Evolutionary conservation across 2,113 vertebrate genomes (phyloP).

Genomic region (Microtus oregoni): DNA sequence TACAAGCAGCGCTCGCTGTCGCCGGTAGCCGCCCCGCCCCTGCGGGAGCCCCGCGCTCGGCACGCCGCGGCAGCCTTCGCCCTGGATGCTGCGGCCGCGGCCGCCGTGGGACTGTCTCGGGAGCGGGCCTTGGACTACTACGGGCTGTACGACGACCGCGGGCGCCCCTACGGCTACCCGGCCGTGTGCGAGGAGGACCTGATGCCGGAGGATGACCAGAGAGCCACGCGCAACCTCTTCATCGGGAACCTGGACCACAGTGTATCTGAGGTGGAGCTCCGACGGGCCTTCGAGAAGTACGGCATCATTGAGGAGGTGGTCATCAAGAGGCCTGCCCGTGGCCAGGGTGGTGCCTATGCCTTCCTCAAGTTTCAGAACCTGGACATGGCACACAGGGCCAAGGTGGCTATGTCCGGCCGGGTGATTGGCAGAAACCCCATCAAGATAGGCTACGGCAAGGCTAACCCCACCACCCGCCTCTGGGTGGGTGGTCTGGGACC

Average conservation of each 20-base stretch:
- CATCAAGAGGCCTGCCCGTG: conserved; percentile 95
- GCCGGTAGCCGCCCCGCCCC: conserved; percentile 89
- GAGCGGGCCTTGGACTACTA: conserved; percentile 96
- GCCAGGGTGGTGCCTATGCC: conserved; percentile 95
- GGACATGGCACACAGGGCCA: conserved; percentile 98
- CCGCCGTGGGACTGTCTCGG: conserved; percentile 91
- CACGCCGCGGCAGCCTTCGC: conserved; percentile 87
- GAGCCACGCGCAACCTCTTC: conserved; percentile 97
- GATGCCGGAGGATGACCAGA: conserved; percentile 97
- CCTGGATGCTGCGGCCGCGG: conserved; percentile 90
- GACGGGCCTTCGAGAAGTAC: conserved; percentile 96
- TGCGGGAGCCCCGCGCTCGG: conserved; percentile 90
- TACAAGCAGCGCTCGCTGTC: conserved; percentile 95
- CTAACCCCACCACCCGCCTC: conserved; percentile 96
- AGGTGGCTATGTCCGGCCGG: conserved; percentile 97
- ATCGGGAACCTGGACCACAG: conserved; percentile 97
- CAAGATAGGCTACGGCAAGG: conserved; percentile 98
- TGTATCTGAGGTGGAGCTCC: conserved; percentile 94
- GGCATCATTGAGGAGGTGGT: conserved; percentile 98
- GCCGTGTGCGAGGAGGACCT: conserved; percentile 93
- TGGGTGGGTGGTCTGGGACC: conserved; percentile 98
- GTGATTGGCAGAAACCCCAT: conserved; percentile 96
- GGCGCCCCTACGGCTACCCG: conserved; percentile 92
- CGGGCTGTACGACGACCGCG: conserved; percentile 94
- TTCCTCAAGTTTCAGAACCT: conserved; percentile 99